Base-by-base conservation (phyloP, 1,140 invertebrate genomes). In the Gonioctena quinquepunctata region DNA sequence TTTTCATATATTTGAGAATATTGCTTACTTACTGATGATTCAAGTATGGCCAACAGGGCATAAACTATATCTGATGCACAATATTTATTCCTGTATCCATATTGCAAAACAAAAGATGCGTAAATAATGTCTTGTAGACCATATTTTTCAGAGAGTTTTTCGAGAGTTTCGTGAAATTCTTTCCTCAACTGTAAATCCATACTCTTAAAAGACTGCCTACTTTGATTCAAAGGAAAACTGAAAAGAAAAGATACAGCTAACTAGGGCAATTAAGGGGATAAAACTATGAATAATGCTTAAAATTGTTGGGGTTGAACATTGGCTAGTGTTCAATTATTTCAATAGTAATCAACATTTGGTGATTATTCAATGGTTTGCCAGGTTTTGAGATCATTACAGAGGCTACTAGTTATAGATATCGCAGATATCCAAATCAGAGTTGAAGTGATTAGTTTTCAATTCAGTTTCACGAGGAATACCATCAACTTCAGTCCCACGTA, bases 121-220 rank as follows among this genome's bases (percentile, higher is more conserved):
- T 90, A 90, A 2, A 92, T 83, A 52, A 97, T 85, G 73, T 90
- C 88, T 2, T 90, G 88, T 25, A 98, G 84, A 52, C 89, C 88
- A 81, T 96, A 96, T 81, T 94, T 95, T 25, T 90, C 89, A 2
- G 91, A 89, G 48, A 93, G 87, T 65, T 91, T 90, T 80, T 95
- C 92, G 26, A 94, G 79, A 82, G 93, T 91, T 27, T 86, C 80
- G 64, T 90, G 90, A 72, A 98, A 90, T 77, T 93, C 91, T 57
- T 91, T 89, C 21, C 93, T 88, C 5, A 97, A 84, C 33, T 88
- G 87, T 56, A 96, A 85, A 84, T 98, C 96, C 96, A 98, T 98
- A 6, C 94, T 88, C 18, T 86, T 82, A 84, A 90, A 98, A 57
- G 90, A 89, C 81, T 98, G 96, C 8, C 89, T 90, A 54, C 95